Evolutionary conservation across 2,888 invertebrate genomes (phyloP).

Genomic region (Lepetodrilus schrolli): DNA sequence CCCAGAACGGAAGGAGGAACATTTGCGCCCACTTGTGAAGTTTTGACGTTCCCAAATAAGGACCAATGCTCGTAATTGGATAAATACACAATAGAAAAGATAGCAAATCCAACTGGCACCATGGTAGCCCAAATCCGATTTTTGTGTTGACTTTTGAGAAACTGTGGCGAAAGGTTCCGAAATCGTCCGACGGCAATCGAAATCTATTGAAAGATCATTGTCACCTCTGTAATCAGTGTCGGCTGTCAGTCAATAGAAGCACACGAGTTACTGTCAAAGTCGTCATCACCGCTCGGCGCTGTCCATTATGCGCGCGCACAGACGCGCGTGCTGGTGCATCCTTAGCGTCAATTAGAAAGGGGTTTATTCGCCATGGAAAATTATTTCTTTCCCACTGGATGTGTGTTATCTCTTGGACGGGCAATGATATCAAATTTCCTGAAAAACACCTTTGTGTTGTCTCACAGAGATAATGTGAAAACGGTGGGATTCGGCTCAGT

Average conservation of each 20-base stretch:
- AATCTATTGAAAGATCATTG: constrained; percentile 16
- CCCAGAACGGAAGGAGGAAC: background rate
- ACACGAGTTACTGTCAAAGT: constrained; percentile 20
- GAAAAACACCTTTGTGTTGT: constrained; percentile 42
- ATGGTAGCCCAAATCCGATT: constrained; percentile 8
- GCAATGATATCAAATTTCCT: constrained; percentile 44
- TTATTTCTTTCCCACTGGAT: constrained; percentile 32
- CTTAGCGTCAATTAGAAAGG: constrained; percentile 35
- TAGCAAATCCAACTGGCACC: background rate
- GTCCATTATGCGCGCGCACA: constrained; percentile 43
- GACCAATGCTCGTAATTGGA: background rate
- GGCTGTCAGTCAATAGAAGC: constrained; percentile 21
- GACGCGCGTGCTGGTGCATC: constrained; percentile 43
- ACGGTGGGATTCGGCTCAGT: constrained; percentile 10
- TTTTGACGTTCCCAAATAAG: background rate
- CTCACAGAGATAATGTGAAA: constrained; percentile 37
- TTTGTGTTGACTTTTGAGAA: constrained; percentile 25
- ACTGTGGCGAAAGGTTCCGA: constrained; percentile 31
- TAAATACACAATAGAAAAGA: constrained; percentile 28
- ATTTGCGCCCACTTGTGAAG: constrained; percentile 21
- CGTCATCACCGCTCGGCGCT: background rate
- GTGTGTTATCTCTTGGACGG: constrained; percentile 38
- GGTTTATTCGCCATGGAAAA: constrained; percentile 31
- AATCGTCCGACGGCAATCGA: background rate
- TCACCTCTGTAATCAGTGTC: constrained; percentile 32